phyloP scores from a whole-genome alignment of 2,113 vertebrate species.

The Paralichthys olivaceus region DNA sequence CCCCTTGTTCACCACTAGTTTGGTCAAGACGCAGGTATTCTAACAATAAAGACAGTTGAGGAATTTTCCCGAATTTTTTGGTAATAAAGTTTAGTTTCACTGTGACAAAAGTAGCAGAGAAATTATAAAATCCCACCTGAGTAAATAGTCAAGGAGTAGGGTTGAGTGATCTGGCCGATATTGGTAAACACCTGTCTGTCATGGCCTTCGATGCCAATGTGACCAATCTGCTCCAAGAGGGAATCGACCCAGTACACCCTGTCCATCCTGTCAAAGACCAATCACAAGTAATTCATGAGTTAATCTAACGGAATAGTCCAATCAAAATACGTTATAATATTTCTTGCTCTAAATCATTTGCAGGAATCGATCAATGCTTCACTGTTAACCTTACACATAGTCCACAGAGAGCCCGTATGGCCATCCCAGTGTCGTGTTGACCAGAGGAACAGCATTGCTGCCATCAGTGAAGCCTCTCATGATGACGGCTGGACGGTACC shows the following conservation, averaged over 20 bases:
- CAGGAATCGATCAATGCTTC: not conserved
- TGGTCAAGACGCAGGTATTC: too few species aligned
- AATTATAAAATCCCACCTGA: constrained; percentile 54
- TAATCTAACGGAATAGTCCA: not conserved
- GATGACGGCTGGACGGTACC: constrained; percentile 78
- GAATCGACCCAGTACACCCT: constrained; percentile 80
- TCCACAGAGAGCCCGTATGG: constrained; percentile 77
- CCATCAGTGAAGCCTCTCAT: constrained; percentile 75
- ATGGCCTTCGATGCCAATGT: constrained; percentile 64
- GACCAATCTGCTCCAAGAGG: constrained; percentile 71
- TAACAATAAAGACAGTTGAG: too few species aligned
- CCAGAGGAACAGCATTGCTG: constrained; percentile 73
- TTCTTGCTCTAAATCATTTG: not conserved
- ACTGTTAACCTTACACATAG: constrained; percentile 61
- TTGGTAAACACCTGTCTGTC: constrained; percentile 71
- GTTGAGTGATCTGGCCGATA: constrained; percentile 78
- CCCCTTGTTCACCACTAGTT: too few species aligned
- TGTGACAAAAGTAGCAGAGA: not conserved
- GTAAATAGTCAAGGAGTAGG: constrained; percentile 76
- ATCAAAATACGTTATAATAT: not conserved
- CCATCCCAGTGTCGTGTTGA: constrained; percentile 78
- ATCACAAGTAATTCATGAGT: constrained; percentile 5
- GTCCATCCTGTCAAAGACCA: constrained; percentile 56
- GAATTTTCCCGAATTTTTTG: too few species aligned
- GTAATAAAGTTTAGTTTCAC: not conserved